A percentile compares a stretch with the other conserved stretches of the same genome.
phyloP scores from a whole-genome alignment of 1,140 invertebrate genomes.

The Leptopilina clavipes region DNA sequence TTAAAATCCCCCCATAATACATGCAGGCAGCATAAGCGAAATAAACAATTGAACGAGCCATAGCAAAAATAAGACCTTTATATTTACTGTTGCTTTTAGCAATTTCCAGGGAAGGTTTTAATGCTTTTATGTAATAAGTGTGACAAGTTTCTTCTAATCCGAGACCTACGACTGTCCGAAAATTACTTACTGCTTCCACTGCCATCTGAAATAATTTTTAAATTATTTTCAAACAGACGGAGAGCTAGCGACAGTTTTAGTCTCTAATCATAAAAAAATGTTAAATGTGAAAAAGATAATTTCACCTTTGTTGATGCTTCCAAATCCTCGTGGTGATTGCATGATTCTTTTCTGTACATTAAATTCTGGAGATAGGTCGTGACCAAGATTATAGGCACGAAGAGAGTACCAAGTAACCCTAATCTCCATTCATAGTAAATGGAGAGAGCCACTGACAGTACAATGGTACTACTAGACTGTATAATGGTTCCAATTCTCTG shows the following conservation, averaged over 20 bases:
- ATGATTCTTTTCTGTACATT: conserved; percentile 77
- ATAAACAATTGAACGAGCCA: conserved; percentile 84
- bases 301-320: conserved; percentile 77
- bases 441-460: conserved; percentile 78
- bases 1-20: conserved; percentile 83
- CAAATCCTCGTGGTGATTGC: conserved; percentile 78
- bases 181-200: conserved; percentile 85
- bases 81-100: conserved; percentile 78
- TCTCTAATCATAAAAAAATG: no score
- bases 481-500: conserved; percentile 82
- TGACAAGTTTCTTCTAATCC: conserved; percentile 82
- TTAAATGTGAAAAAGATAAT: background rate
- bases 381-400: conserved; percentile 80
- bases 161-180: conserved; percentile 85
- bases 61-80: conserved; percentile 81
- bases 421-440: conserved; percentile 85
- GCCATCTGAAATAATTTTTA: conserved; percentile 77
- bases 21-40: conserved; percentile 84
- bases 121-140: conserved; percentile 76
- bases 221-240: no score
- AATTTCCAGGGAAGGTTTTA: conserved; percentile 75
- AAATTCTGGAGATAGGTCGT: conserved; percentile 80
- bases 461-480: conserved; percentile 80
- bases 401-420: conserved; percentile 80
- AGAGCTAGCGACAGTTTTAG: no score